These are phyloP conservation scores for Panzeria rudis DNA, from an alignment of 2,888 invertebrate genomes.

Conservation along the genomic window DNA sequence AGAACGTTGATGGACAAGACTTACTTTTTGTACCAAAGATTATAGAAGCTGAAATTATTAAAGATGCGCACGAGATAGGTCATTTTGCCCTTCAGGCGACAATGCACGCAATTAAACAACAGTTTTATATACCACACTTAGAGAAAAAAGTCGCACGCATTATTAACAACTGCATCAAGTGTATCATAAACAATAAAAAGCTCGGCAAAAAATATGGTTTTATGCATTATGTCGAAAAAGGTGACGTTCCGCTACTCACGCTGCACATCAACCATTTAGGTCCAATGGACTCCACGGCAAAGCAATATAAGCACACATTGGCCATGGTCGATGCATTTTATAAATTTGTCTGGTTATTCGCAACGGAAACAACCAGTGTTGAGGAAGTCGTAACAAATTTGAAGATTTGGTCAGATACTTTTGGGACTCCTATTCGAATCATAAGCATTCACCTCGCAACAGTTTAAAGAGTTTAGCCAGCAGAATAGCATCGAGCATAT, in stretches of 20 bases:
- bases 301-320: conserved; percentile 50
- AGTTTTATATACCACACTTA: conserved; percentile 72
- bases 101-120: too few species aligned
- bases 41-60: not conserved
- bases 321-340: too few species aligned
- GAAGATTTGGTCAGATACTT: too few species aligned
- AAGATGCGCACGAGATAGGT: too few species aligned
- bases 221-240: conserved; percentile 76
- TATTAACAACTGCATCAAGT: conserved; percentile 58
- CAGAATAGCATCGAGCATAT: too few species aligned
- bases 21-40: too few species aligned
- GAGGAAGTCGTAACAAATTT: too few species aligned
- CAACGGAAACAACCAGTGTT: too few species aligned
- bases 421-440: conserved; percentile 37
- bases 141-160: conserved; percentile 33
- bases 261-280: conserved; percentile 80
- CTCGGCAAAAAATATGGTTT: conserved; percentile 75
- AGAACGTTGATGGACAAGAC: not conserved
- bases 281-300: conserved; percentile 73
- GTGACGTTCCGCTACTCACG: conserved; percentile 75
- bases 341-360: too few species aligned
- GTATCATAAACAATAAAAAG: conserved; percentile 71
- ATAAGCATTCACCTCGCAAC: conserved; percentile 67
- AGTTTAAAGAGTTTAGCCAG: conserved; percentile 73
- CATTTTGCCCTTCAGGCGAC: too few species aligned